Base-by-base conservation (phyloP, 1,140 invertebrate genomes). In the Rhagoletis zephyria region DNA sequence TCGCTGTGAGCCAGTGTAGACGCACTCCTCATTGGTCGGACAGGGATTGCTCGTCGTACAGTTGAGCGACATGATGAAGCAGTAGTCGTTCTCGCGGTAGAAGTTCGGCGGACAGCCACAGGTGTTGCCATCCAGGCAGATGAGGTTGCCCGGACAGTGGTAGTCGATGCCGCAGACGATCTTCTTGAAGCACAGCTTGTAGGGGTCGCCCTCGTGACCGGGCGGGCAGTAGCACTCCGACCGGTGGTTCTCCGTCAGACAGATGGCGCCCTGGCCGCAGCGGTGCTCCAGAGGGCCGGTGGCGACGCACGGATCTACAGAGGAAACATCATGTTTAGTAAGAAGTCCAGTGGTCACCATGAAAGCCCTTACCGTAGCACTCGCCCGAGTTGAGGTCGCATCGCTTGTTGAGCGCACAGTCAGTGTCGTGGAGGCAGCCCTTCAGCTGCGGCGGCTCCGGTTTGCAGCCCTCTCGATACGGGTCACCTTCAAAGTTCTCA, bases 201-300 rank as follows among this genome's bases (percentile, higher is more conserved):
- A 96, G 1, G 97, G 97, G 93, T 98, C 96, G 87, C 97, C 97
- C 91, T 97, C 96, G 91, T 95, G 97, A 16, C 96, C 97, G 89
- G 96, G 94, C 88, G 95, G 94, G 90, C 97, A 98, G 3, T 96
- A 96, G 91, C 97, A 98, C 4, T 97, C 95, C 0, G 97, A 96
- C 56, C 96, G 95, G 89, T 98, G 97, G 89, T 97, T 96, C 88
- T 95, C 95, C 0, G 98, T 95, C 59, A 95, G 95, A 89, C 97
- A 98, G 88, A 96, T 95, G 6, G 97, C 96, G 90, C 98, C 96
- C 48, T 95, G 94, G 42, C 97, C 97, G 91, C 97, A 98, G 90
- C 96, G n/a, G n/a, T n/a, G n/a, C n/a, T n/a, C n/a, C n/a, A n/a
- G n/a, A n/a, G n/a, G n/a, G n/a, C n/a, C n/a, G n/a, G n/a, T n/a